Evolutionary conservation across 2,797 vertebrate genomes (phyloP), one percentile per base, ranked within the genome.

Genomic region (Iguana delicatissima): DNA sequence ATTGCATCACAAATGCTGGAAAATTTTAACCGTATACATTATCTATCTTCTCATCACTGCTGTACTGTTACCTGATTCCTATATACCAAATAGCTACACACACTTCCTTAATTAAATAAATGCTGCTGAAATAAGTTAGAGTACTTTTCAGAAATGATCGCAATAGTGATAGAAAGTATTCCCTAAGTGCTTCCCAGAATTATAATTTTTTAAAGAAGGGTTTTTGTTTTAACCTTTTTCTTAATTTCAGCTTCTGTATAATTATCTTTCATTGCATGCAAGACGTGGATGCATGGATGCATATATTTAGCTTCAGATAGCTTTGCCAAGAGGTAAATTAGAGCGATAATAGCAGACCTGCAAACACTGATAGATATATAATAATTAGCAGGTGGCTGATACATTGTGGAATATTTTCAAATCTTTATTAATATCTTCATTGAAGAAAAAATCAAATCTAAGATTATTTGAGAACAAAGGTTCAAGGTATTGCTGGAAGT

Each of bases 131-230:
- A 57, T 92, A 95, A 94, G 82, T 95, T 93, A 59, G 85, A 93
- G 82, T 93, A 76, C 32, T 95, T 96, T 93, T 96, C 92, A 93
- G 94, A 95, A 96, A 86, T 94, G 94, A 91, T 87, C 91, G 92
- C 82, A 95, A 22, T 29, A 91, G 24, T 93, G 29, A 85, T 89
- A 46, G 0, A 94, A 96, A 96, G 94, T 89, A 95, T 94, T 96
- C 86, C 79, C 92, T 93, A 59, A 93, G 29, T 94, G 59, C 79
- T 96, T 97, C 93, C 86, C 88, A 94, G 95, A 96, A 94, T 35
- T 93, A 69, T 79, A 94, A 13, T 3, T 46, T 89, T 93, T 94
- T 91, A 92, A 89, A 83, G 22, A 91, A 91, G 46, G 74, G n/a
- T 79, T 90, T 81, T 93, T 89, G 22, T 94, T 92, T 93, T 72